Evolutionary conservation across 2,797 vertebrate genomes (phyloP), one percentile per base, ranked within the genome.

Genomic region (Sebastiscus albofasciatus): DNA sequence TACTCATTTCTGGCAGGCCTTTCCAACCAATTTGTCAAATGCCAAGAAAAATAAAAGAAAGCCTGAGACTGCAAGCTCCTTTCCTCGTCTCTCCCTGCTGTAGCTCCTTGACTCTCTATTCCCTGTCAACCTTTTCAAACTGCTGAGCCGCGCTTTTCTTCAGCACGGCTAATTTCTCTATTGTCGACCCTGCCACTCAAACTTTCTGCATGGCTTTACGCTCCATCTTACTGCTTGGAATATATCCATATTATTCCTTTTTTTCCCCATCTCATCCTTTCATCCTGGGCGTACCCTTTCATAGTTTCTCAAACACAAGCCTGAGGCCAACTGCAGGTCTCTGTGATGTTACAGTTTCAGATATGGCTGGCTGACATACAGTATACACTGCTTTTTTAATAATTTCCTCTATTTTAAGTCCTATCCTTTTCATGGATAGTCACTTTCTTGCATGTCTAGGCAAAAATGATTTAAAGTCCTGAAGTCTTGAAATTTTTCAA

Each of bases 91-190:
- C 68, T 68, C 77, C 20, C 9, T 6, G 42, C 75, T 67, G 27
- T 10, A 26, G 67, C 69, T 80, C 52, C 62, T 78, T 67, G 49
- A 79, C 64, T 72, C 80, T 60, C 31, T n/a, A 39, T 72, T 81
- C 16, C 55, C 71, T 29, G 34, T 87, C 82, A 90, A 84, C 70
- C 82, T 87, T 86, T 87, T 83, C 69, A 87, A 90, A 87, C 67
- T 87, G 86, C 88, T 89, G 90, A 93, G 68, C 72, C 22, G 7
- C 5, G 60, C 74, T 80, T 89, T 88, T 84, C 77, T 73, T 27
- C 52, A 13, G 75, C 71, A 55, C 34, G 4, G 68, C 79, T 87
- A 75, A 89, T 89, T 92, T 90, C 79, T 73, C 75, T 42, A 64
- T 86, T 81, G 80, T 82, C 59, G 12, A 68, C 62, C 39, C 73